Conservation (phyloP, 1,140 invertebrate species). For the Solenopsis invicta region DNA sequence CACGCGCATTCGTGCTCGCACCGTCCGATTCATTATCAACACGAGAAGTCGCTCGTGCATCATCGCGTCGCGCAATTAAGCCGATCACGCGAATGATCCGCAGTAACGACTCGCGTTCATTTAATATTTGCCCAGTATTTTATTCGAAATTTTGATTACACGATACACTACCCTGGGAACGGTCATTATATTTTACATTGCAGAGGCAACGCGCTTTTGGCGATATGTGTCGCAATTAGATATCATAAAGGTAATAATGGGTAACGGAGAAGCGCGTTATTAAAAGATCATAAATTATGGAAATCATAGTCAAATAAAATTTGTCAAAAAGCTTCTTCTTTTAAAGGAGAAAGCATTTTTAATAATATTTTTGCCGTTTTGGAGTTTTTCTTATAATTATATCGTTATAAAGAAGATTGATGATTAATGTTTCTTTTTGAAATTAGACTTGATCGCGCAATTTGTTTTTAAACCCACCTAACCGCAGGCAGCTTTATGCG, state of each 20-base stretch:
- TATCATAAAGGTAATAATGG: conserved; percentile 13
- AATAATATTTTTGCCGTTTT: neutral
- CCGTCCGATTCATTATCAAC: conserved; percentile 62
- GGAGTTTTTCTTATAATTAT: neutral
- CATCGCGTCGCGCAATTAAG: conserved; percentile 68
- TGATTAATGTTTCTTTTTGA: conserved; percentile 25
- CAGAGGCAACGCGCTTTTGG: neutral
- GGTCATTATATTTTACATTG: neutral
- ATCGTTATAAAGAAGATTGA: conserved; percentile 11
- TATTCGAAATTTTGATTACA: conserved; percentile 53
- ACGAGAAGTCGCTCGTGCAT: conserved; percentile 32
- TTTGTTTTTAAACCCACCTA: conserved; percentile 15
- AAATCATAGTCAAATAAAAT: neutral
- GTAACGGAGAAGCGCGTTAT: neutral
- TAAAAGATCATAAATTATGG: conserved; percentile 16
- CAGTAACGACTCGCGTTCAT: conserved; percentile 63
- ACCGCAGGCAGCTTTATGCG: neutral
- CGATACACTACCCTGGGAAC: conserved; percentile 23
- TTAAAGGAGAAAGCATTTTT: neutral
- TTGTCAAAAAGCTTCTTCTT: neutral
- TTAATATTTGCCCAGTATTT: conserved; percentile 55
- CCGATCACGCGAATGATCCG: conserved; percentile 65
- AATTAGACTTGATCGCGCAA: conserved; percentile 26
- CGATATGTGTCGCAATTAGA: neutral
- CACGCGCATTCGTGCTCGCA: conserved; percentile 60